Percentiles rank a stretch among this genome's conserved stretches.
Evolutionary conservation across 2,888 invertebrate species (phyloP).

Genomic region (Platerodrilus igneus): DNA sequence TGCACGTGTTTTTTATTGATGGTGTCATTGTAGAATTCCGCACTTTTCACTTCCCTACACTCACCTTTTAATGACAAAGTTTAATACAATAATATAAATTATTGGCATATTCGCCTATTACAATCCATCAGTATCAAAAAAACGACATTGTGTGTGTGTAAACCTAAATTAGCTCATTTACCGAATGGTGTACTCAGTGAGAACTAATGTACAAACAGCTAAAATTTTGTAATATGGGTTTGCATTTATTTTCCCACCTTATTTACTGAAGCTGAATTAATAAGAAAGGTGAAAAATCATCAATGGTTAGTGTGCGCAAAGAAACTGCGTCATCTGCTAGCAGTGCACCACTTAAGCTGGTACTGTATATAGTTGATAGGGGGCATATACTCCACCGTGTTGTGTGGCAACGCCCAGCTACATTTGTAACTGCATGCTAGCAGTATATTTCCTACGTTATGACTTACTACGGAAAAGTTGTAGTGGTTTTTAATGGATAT

Average conservation of each 20-base stretch:
- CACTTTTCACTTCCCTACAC: no score
- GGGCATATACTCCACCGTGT: constrained; percentile 8
- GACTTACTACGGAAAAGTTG: constrained; percentile 5
- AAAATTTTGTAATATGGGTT: constrained; percentile 6
- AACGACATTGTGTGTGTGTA: constrained; percentile 2
- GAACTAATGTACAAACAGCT: background rate
- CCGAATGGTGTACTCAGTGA: constrained; percentile 4
- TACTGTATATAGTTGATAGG: constrained; percentile 2
- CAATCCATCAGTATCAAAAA: constrained; percentile 3
- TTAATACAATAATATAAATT: no score
- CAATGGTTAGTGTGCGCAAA: constrained; percentile 6
- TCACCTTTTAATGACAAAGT: no score
- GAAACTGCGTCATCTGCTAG: constrained; percentile 1
- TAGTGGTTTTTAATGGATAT: constrained; percentile 8
- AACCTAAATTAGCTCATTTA: constrained; percentile 4
- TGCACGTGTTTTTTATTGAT: no score
- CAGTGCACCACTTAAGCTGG: background rate
- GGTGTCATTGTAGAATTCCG: no score
- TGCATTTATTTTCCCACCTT: constrained; percentile 3
- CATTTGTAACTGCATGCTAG: constrained; percentile 11
- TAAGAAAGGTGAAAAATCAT: constrained; percentile 5
- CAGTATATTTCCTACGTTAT: constrained; percentile 12
- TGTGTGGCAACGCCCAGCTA: constrained; percentile 17
- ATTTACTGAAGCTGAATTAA: constrained; percentile 5
- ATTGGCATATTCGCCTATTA: no score